These are phyloP conservation scores for Gandaritis pyraliata DNA, from an alignment of 2,888 invertebrate species.

Conservation along the genomic window DNA sequence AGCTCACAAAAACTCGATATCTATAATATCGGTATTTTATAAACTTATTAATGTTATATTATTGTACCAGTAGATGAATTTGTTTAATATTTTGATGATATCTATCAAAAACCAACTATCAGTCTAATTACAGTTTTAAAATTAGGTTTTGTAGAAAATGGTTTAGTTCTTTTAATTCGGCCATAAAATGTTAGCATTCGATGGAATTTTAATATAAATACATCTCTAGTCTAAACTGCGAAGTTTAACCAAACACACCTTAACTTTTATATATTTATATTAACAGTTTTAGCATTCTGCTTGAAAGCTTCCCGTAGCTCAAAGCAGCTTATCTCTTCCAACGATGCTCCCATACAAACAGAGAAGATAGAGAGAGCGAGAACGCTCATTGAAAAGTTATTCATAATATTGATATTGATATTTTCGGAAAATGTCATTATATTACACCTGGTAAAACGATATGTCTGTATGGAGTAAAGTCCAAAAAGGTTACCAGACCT, in stretches of 20 bases:
- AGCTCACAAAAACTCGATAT: slow-evolving; percentile 8
- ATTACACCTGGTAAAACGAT: too few species aligned
- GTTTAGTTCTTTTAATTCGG: slow-evolving; percentile 7
- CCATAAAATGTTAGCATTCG: too few species aligned
- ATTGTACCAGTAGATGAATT: background rate
- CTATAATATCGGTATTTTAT: background rate
- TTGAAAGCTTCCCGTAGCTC: background rate
- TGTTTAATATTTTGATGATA: slow-evolving; percentile 2
- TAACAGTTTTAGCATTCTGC: background rate
- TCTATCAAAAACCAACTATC: slow-evolving; percentile 19
- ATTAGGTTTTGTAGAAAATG: slow-evolving; percentile 12
- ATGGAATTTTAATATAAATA: background rate
- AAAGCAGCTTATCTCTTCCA: background rate
- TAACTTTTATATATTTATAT: background rate
- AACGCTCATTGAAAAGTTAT: too few species aligned
- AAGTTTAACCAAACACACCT: background rate
- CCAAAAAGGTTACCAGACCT: slow-evolving; percentile 73
- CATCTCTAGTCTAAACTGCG: background rate
- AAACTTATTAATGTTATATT: background rate
- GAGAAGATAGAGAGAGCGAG: too few species aligned
- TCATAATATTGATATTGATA: too few species aligned
- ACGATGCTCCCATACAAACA: background rate
- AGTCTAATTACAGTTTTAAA: slow-evolving; percentile 27
- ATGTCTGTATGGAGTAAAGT: background rate
- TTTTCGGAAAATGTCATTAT: too few species aligned